Conservation (phyloP, 2,888 invertebrate genomes). For the Electrophaes corylata region DNA sequence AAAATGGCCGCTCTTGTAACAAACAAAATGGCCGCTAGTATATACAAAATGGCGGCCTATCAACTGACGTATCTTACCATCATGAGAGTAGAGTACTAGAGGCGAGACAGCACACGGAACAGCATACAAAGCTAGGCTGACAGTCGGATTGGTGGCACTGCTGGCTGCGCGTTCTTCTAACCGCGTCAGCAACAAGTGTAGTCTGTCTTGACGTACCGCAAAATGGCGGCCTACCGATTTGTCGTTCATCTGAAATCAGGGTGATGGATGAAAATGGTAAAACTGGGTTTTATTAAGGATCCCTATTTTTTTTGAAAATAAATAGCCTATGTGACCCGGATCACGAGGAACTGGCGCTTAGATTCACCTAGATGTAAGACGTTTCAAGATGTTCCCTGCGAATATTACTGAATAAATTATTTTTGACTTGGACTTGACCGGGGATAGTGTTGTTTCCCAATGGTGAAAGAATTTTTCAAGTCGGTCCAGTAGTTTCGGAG, state of each 20-base stretch:
- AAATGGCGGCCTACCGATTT: slow-evolving; percentile 79
- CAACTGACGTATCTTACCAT: slow-evolving; percentile 49
- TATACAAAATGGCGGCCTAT: neutral
- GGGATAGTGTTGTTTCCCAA: too few species aligned
- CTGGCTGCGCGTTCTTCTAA: slow-evolving; percentile 94
- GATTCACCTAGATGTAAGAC: too few species aligned
- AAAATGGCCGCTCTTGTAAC: neutral
- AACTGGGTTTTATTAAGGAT: too few species aligned
- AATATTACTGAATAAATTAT: too few species aligned
- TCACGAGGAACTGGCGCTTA: too few species aligned
- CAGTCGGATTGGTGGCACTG: slow-evolving; percentile 91
- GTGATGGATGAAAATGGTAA: too few species aligned
- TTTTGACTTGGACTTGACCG: too few species aligned
- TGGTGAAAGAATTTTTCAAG: too few species aligned
- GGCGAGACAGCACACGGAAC: slow-evolving; percentile 90
- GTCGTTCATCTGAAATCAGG: slow-evolving; percentile 58
- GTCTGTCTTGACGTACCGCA: slow-evolving; percentile 87
- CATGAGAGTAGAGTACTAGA: slow-evolving; percentile 87
- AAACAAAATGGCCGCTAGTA: neutral
- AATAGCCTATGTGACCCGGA: too few species aligned
- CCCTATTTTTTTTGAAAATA: too few species aligned
- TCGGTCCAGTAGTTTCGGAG: too few species aligned
- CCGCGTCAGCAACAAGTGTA: slow-evolving; percentile 93
- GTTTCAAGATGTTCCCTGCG: too few species aligned
- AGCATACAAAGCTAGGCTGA: slow-evolving; percentile 94